Percentiles rank a stretch among this genome's conserved stretches.
These are phyloP conservation scores for Protonemura montana DNA, from an alignment of 2,888 invertebrate genomes.

Conservation along the genomic window DNA sequence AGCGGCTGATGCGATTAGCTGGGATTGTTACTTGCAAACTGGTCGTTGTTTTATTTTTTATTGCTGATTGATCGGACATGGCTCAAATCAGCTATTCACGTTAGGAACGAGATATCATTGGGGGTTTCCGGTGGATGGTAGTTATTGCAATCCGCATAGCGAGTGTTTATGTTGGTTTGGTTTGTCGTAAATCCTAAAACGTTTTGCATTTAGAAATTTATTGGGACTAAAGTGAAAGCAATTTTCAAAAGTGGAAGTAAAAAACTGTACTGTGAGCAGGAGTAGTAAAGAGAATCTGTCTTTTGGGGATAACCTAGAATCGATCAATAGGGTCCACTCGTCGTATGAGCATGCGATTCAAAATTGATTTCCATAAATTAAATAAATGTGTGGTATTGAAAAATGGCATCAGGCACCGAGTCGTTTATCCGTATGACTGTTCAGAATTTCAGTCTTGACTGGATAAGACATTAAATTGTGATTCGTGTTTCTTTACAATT, in stretches of 20 bases:
- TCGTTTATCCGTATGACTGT: neutral
- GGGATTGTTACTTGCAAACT: no score
- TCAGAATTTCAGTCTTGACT: neutral
- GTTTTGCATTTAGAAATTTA: neutral
- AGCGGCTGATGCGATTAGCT: no score
- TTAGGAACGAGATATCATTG: no score
- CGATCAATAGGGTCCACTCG: slow-evolving; percentile 12
- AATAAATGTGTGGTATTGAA: neutral
- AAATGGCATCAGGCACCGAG: neutral
- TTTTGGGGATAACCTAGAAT: neutral
- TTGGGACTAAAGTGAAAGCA: neutral
- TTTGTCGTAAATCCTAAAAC: neutral
- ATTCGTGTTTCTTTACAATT: neutral
- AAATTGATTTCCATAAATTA: neutral
- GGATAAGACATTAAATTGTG: neutral
- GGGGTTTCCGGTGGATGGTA: no score
- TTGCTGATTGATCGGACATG: no score
- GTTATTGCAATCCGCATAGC: neutral
- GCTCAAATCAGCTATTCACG: no score
- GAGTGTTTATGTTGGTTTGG: neutral
- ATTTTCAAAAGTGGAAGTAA: slow-evolving; percentile 12
- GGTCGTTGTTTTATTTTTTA: no score
- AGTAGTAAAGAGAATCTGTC: neutral
- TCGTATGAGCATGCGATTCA: neutral
- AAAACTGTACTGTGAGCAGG: neutral